Evolutionary conservation across 2,113 vertebrate genomes (phyloP).

Genomic region (Albula goreensis): DNA sequence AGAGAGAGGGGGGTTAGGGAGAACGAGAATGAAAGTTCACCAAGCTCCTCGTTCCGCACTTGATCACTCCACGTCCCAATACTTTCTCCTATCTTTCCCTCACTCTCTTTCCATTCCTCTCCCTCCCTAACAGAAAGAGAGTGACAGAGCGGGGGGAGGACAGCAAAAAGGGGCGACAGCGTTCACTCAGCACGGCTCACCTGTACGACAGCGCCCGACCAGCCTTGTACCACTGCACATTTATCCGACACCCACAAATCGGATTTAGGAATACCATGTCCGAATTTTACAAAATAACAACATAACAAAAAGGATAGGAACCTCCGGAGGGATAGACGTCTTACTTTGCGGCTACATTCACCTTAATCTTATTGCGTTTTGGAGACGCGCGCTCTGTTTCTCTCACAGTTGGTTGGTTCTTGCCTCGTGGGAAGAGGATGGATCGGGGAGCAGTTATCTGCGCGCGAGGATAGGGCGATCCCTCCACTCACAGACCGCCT

Average conservation of each 20-base stretch:
- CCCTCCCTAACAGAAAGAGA: constrained; percentile 13
- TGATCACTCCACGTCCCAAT: constrained; percentile 12
- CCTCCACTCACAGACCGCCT: constrained; percentile 3
- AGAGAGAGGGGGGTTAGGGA: neutral
- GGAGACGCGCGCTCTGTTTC: neutral
- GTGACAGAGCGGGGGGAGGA: constrained; percentile 9
- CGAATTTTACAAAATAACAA: neutral
- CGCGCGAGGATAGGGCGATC: neutral
- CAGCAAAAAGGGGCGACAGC: neutral
- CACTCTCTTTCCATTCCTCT: constrained; percentile 17
- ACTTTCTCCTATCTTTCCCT: constrained; percentile 12
- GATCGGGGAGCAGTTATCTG: neutral
- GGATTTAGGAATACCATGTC: constrained; percentile 21
- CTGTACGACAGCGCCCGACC: constrained; percentile 7
- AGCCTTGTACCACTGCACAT: neutral
- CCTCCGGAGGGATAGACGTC: neutral
- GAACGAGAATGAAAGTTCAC: constrained; percentile 23
- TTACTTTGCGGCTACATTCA: neutral
- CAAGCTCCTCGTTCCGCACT: constrained; percentile 2
- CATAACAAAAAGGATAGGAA: neutral
- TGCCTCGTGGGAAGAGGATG: neutral
- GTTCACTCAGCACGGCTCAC: constrained; percentile 5
- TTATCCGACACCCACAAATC: neutral
- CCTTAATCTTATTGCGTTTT: neutral
- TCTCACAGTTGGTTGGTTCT: constrained; percentile 4